Conservation (phyloP, 2,888 invertebrate species). For the Nysson spinosus region DNA sequence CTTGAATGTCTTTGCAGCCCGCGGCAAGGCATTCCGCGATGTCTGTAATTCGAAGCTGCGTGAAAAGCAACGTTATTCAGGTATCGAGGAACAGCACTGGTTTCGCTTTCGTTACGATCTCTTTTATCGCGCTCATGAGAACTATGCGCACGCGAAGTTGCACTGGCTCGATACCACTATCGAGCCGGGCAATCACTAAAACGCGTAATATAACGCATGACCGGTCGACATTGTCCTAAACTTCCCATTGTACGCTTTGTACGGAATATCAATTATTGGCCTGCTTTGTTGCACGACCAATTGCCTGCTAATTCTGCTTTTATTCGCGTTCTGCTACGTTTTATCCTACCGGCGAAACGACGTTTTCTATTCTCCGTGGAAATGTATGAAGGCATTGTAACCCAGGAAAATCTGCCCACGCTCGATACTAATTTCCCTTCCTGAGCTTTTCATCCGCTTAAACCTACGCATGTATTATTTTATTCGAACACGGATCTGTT, state of each 20-base stretch:
- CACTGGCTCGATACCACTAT: conserved; percentile 14
- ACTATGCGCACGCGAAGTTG: conserved; percentile 4
- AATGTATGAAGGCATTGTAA: no score
- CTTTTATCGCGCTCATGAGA: conserved; percentile 34
- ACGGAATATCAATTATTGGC: conserved; percentile 47
- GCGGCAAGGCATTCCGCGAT: no score
- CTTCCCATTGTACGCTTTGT: conserved; percentile 61
- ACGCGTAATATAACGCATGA: conserved; percentile 41
- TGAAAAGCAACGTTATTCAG: background rate
- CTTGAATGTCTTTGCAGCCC: no score
- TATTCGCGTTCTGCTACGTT: conserved; percentile 24
- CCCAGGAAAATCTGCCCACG: no score
- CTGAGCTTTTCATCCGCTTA: background rate
- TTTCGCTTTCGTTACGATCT: conserved; percentile 28
- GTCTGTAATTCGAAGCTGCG: no score
- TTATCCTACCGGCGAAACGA: background rate
- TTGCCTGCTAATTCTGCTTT: conserved; percentile 51
- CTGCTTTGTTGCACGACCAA: conserved; percentile 29
- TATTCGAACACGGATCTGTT: no score
- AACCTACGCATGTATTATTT: no score
- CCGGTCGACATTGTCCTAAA: conserved; percentile 54
- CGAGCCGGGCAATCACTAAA: conserved; percentile 34
- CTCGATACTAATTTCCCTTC: background rate
- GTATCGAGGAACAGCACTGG: background rate
- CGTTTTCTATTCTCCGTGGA: background rate